Evolutionary conservation across 2,888 invertebrate species (phyloP).

Genomic region (Hypsopygia costalis): DNA sequence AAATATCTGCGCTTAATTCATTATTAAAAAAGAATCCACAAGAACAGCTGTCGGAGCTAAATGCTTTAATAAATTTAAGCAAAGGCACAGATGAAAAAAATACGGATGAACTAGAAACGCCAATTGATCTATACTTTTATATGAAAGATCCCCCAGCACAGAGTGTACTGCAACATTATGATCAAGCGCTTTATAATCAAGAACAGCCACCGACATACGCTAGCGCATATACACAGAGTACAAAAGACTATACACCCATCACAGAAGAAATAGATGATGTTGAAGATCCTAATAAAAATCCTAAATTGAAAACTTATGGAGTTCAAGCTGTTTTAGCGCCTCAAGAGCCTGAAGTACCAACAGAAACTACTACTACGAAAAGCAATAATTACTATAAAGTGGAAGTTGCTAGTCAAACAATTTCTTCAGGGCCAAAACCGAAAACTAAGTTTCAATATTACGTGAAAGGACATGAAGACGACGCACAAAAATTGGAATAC

Average conservation of each 20-base stretch:
- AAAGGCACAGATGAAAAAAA: conserved; percentile 30
- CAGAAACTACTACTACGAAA: conserved; percentile 40
- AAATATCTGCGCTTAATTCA: conserved; percentile 63
- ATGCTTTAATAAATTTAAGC: conserved; percentile 49
- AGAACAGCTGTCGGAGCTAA: conserved; percentile 71
- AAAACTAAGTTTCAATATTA: conserved; percentile 23
- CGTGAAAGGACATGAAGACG: conserved; percentile 26
- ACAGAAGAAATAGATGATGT: conserved; percentile 66
- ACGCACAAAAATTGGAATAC: conserved; percentile 13
- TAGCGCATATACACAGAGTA: conserved; percentile 32
- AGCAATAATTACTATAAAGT: conserved; percentile 53
- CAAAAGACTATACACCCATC: conserved; percentile 64
- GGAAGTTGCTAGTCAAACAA: conserved; percentile 47
- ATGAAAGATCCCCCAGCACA: conserved; percentile 42
- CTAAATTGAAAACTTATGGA: conserved; percentile 27
- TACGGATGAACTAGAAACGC: conserved; percentile 33
- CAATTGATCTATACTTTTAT: conserved; percentile 61
- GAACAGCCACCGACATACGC: conserved; percentile 39
- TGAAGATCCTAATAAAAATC: conserved; percentile 47
- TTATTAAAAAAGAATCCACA: conserved; percentile 69
- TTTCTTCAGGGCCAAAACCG: conserved; percentile 31
- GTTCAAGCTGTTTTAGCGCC: conserved; percentile 27
- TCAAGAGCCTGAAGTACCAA: conserved; percentile 25
- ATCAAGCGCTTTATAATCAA: conserved; percentile 32
- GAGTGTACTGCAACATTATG: conserved; percentile 31